Evolutionary conservation across 1,140 invertebrate genomes (phyloP), one percentile per base, ranked within the genome.

Genomic region (Pseudomyrmex pallidus): DNA sequence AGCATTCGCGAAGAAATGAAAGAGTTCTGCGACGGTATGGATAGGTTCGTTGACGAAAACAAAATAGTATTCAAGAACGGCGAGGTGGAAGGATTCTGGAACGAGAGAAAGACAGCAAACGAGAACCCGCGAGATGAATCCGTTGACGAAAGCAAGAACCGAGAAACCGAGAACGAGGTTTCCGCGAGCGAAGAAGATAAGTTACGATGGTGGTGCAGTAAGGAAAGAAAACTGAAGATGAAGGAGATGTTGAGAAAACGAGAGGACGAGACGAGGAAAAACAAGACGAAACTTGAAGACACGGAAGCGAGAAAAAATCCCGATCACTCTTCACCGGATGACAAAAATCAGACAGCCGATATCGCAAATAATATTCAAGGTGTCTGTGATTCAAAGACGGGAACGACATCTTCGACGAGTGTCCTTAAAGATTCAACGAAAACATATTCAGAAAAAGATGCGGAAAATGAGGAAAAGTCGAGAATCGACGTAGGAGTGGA

Each of bases 1-100:
- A 89, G 87, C 17, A 91, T 91, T 63, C 90, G 90, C 15, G 74
- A 87, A 66, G 90, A 89, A 8, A 91, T 92, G 86, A 86, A 78
- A 68, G 76, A 89, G 10, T 91, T 91, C 67, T 89, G 83, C 46
- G 61, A 44, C 1, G 64, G 61, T 12, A 86, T 92, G 76, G 78
- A 85, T 17, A 85, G 87, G 64, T 91, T 92, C 61, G 64, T 85
- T n/a, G 82, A 85, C 46, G 83, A 89, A 9, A 90, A 89, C 54
- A 89, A 82, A 2, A 90, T 91, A 22, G 52, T 89, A 7, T 86
- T 88, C 52, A 84, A 89, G 22, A 85, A 91, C 44, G 90, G 87
- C 20, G 73, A 91, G 9, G 66, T 89, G n/a, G 74, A 87, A 50
- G 59, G 87, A 44, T 89, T 90, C 73, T 90, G 88, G 90, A 73